phyloP scores from a whole-genome alignment of 1,140 invertebrate species.

The Phymastichus coffea region DNA sequence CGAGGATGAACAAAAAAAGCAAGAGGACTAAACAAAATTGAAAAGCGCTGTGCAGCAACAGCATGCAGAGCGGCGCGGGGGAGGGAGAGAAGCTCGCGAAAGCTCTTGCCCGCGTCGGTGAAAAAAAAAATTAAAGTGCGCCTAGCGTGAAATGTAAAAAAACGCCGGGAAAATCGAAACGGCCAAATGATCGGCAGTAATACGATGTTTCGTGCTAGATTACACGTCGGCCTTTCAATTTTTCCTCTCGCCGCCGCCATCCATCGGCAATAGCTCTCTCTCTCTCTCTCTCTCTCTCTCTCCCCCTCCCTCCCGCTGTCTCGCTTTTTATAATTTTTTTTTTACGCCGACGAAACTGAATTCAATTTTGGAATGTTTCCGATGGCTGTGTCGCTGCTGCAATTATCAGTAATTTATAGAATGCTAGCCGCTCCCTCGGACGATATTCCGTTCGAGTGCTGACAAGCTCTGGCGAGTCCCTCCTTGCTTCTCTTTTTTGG shows the following conservation, averaged over 20 bases:
- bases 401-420: constrained; percentile 22
- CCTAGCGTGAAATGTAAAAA: constrained; percentile 4
- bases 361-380: too few relatives aligned
- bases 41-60: constrained; percentile 6
- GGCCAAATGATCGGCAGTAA: constrained; percentile 7
- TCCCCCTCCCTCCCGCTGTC: too few relatives aligned
- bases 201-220: background rate
- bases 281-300: too few relatives aligned
- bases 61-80: background rate
- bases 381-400: too few relatives aligned
- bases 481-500: constrained; percentile 9
- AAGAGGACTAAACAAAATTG: constrained; percentile 24
- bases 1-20: background rate
- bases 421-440: background rate
- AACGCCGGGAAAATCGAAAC: constrained; percentile 19
- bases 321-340: too few relatives aligned
- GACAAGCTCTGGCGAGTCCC: background rate
- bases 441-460: background rate
- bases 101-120: background rate
- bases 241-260: too few relatives aligned
- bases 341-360: too few relatives aligned
- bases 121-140: constrained; percentile 18
- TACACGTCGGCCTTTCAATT: background rate
- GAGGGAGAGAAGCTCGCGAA: background rate
- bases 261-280: too few relatives aligned